Base-by-base conservation (phyloP, 2,888 invertebrate genomes). In the Harpalus rufipes region DNA sequence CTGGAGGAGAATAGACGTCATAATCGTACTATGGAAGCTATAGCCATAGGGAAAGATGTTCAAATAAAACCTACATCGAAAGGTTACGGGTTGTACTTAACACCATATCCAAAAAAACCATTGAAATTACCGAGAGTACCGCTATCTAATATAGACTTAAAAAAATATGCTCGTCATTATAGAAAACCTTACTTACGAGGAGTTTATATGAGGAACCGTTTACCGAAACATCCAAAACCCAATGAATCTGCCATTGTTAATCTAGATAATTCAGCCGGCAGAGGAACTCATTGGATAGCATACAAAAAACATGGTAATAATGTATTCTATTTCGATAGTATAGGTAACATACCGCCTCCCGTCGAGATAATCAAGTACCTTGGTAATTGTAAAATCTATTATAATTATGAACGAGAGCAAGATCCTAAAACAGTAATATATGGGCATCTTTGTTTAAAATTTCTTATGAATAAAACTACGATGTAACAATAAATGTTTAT, bases 201-300 rank as follows among this genome's bases (percentile, higher is more conserved):
- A 7, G 87, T 88, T 10, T 89, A 87, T 83, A 89, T 89, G 88
- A 58, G 88, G 1, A 44, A 44, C 10, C 1, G 6, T 44, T 44
- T 44, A 10, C 87, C 88, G 39, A n/a, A 65, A 7, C 78, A 44
- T 83, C 81, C 85, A n/a, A 32, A 21, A 14, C 41, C 56, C 72
- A 87, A 86, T 51, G 90, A 90, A 86, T 87, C 87, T 79, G 88
- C 85, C 1, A 86, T 89, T 51, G 74, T 89, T 44, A 89, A 90
- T 88, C 87, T 90, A 81, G 90, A 89, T 87, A 82, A 83, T 65
- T 86, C 65, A 61, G 65, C 56, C 7, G 87, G 86, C 5, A 21
- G 44, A 18, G 90, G 90, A 8, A 89, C 89, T 16, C 90, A 91
- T 87, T 89, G 90, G 90, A 88, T 89, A 87, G 88, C 89, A 80